Base-by-base conservation (phyloP, 2,113 vertebrate species). In the Eubucco bourcierii region DNA sequence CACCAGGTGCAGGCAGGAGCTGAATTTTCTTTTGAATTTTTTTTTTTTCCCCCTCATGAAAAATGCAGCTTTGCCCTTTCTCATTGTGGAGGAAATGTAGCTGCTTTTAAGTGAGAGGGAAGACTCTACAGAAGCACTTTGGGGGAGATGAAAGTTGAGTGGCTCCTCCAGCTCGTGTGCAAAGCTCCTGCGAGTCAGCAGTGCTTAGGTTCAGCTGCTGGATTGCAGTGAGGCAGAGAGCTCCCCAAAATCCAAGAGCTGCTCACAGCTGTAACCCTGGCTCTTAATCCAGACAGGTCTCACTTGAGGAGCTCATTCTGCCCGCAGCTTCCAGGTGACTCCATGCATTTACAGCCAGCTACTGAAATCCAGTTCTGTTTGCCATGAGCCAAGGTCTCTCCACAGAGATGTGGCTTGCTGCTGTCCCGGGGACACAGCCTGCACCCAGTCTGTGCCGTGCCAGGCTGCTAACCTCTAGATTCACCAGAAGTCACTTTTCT, bases 51-150 rank as follows among this genome's bases (percentile, higher is more conserved):
- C 6, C 89, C 83, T 97, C 84, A 80, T 93, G 74, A 97, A 95
- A 90, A 95, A 78, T 90, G 61, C 86, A 96, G 8, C 65, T 3
- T 78, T 93, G 93, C 93, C 95, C 90, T 96, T 97, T 95, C 88
- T 77, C 46, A 12, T 93, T 80, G 37, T n/a, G 52, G 90, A 93
- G 89, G 73, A 94, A 94, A 73, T 10, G 58, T 75, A 15, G 93
- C 34, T 82, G 79, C 81, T 90, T 94, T 81, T 91, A 88, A 87
- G 84, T 31, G 88, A 66, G 80, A 95, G 79, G 87, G 92, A 70
- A 77, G 87, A 58, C 65, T 78, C 80, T 75, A 16, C 82, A 83
- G 87, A 50, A 93, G 87, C 93, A 56, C 3, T 92, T 87, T 77
- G 46, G 56, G 68, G 60, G 76, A 77, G 87, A 79, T n/a, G 63